Conservation (phyloP, 2,113 vertebrate species). For the Zootoca vivipara region DNA sequence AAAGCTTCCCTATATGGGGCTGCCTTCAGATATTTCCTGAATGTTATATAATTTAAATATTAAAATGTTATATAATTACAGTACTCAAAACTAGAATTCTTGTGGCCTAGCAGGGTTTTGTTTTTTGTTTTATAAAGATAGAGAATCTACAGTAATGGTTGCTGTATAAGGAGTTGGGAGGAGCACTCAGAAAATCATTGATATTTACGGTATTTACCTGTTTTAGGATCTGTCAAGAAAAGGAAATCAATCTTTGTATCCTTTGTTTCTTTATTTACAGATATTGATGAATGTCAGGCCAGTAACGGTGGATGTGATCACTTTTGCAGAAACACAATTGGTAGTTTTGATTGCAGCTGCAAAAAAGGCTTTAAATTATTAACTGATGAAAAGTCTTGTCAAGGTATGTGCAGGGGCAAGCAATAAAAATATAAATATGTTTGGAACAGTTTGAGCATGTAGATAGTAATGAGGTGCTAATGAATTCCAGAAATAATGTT, state of each 20-base stretch:
- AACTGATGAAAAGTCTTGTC: conserved; percentile 95
- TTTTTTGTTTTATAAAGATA: too few species aligned
- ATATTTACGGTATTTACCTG: neutral
- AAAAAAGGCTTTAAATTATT: conserved; percentile 96
- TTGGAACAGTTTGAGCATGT: conserved; percentile 45
- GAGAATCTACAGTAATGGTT: too few species aligned
- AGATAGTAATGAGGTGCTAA: conserved; percentile 55
- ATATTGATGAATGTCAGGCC: conserved; percentile 94
- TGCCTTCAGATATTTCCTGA: too few species aligned
- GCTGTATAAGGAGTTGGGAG: too few species aligned
- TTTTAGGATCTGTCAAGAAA: conserved; percentile 29
- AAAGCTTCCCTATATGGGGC: too few species aligned
- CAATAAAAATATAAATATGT: conserved; percentile 52
- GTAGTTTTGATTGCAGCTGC: conserved; percentile 98
- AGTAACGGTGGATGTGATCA: conserved; percentile 94
- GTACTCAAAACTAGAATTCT: neutral
- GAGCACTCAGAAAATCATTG: too few species aligned
- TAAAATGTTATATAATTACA: too few species aligned
- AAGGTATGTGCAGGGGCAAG: conserved; percentile 82
- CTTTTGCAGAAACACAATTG: conserved; percentile 96
- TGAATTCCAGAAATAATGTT: conserved; percentile 54
- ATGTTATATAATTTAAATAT: too few species aligned
- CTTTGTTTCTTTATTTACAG: conserved; percentile 74
- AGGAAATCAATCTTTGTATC: conserved; percentile 18
- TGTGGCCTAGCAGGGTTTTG: neutral